Percentiles rank a stretch among this genome's conserved stretches.
Evolutionary conservation across 2,797 vertebrate genomes (phyloP).

Genomic region (Alca torda): DNA sequence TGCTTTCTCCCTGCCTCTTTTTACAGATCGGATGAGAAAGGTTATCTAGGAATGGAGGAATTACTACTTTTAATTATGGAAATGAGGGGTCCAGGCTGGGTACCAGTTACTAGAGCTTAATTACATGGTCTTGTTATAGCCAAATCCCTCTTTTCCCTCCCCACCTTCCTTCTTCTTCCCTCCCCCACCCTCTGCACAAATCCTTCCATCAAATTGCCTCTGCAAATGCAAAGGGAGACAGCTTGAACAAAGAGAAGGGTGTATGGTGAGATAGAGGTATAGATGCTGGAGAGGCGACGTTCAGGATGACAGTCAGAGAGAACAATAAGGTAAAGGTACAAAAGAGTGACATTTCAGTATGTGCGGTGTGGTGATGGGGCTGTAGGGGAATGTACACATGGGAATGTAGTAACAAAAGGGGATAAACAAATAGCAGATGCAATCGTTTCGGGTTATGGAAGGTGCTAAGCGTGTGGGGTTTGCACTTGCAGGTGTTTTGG

Average conservation of each 20-base stretch:
- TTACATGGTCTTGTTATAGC: conserved; percentile 18
- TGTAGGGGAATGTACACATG: background rate
- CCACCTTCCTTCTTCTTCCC: background rate
- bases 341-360: background rate
- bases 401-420: background rate
- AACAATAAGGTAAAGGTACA: background rate
- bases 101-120: conserved; percentile 26
- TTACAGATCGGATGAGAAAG: background rate
- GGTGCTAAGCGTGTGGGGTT: background rate
- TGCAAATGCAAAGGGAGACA: background rate
- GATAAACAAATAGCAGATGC: background rate
- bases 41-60: conserved; percentile 1
- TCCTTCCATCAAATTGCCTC: conserved; percentile 30
- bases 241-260: conserved; percentile 23
- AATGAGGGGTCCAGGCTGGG: background rate
- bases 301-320: background rate
- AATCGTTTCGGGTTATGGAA: background rate
- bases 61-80: conserved; percentile 19
- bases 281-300: background rate
- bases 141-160: conserved; percentile 27
- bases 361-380: background rate
- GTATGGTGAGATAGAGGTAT: background rate
- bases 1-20: conserved; percentile 23
- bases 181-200: conserved; percentile 33
- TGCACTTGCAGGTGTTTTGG: background rate